These are phyloP conservation scores for Melieria picta DNA, from an alignment of 2,888 invertebrate species.

Conservation along the genomic window DNA sequence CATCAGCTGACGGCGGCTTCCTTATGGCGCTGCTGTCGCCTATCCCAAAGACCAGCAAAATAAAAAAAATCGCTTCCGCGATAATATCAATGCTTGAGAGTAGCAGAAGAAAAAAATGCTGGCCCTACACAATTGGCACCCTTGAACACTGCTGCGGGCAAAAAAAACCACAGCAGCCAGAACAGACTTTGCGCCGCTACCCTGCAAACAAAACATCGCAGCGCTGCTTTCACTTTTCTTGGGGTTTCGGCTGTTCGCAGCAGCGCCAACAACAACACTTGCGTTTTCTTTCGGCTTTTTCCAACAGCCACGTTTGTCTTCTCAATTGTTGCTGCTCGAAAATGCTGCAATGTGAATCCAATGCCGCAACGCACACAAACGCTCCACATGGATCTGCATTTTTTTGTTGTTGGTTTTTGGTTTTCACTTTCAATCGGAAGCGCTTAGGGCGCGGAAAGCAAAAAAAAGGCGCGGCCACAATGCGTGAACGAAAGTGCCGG, in stretches of 20 bases:
- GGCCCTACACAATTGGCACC: conserved; percentile 6
- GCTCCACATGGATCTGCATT: neutral
- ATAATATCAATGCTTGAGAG: conserved; percentile 34
- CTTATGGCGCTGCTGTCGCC: neutral
- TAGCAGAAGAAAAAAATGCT: neutral
- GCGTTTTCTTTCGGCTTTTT: neutral
- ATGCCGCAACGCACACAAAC: too few relatives aligned
- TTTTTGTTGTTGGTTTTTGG: neutral
- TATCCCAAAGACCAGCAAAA: neutral
- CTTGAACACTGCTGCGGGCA: neutral
- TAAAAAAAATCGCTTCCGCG: conserved; percentile 39
- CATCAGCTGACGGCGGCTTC: conserved; percentile 2
- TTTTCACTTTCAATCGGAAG: neutral
- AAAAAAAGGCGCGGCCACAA: neutral
- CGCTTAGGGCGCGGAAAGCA: neutral
- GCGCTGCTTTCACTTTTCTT: conserved; percentile 1
- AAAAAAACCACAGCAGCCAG: neutral
- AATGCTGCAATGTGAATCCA: conserved; percentile 1
- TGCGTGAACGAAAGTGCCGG: neutral
- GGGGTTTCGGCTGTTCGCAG: neutral
- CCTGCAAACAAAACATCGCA: neutral
- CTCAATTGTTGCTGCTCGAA: neutral
- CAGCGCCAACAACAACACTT: neutral
- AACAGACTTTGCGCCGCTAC: neutral
- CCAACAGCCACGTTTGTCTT: neutral